Percentiles rank a stretch among this genome's conserved stretches.
Conservation (phyloP, 2,888 invertebrate species). For the Timema cristinae region DNA sequence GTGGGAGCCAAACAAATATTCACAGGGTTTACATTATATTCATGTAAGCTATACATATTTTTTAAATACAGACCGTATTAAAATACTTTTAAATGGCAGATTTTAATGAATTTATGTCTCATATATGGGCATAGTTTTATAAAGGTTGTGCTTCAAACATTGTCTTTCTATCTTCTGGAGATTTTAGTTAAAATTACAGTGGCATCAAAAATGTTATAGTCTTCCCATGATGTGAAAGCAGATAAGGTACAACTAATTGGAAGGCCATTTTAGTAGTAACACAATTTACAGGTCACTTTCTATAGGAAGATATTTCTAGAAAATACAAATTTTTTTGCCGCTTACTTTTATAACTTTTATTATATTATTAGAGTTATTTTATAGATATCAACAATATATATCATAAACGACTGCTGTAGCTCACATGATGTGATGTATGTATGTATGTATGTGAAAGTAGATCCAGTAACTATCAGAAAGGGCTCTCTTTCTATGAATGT, state of each 20-base stretch:
- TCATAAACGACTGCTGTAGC: too few relatives aligned
- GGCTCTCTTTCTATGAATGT: too few relatives aligned
- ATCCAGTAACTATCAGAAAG: too few relatives aligned
- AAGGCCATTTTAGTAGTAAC: too few relatives aligned
- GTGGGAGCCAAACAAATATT: slow-evolving; percentile 69
- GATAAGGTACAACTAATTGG: neutral
- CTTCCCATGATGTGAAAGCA: neutral
- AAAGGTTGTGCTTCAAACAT: neutral
- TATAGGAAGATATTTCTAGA: too few relatives aligned
- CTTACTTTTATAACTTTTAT: too few relatives aligned
- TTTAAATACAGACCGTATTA: slow-evolving; percentile 14
- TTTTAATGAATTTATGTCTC: neutral
- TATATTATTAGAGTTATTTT: too few relatives aligned
- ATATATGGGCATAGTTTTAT: neutral
- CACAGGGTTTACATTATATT: slow-evolving; percentile 62
- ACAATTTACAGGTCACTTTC: too few relatives aligned
- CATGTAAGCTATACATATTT: slow-evolving; percentile 45
- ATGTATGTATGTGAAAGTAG: too few relatives aligned
- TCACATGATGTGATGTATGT: too few relatives aligned
- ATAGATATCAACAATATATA: too few relatives aligned
- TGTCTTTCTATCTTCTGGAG: neutral
- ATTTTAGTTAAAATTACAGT: neutral
- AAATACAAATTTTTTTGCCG: too few relatives aligned
- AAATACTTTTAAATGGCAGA: slow-evolving; percentile 8
- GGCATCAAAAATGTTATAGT: neutral